These are phyloP conservation scores for Episyrphus balteatus DNA, from an alignment of 1,140 invertebrate species.

Conservation along the genomic window DNA sequence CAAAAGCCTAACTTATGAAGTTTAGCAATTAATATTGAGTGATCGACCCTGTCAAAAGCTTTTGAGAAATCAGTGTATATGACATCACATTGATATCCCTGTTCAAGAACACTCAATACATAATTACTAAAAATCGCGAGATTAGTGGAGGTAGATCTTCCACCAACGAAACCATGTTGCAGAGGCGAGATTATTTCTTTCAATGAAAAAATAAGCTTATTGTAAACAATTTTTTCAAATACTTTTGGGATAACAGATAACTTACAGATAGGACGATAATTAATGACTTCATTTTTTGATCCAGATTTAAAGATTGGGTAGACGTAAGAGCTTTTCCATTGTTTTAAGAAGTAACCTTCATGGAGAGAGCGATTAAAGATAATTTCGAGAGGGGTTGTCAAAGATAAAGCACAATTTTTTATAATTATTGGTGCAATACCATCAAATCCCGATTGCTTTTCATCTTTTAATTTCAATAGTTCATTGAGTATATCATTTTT, in stretches of 20 bases:
- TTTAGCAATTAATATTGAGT: no score
- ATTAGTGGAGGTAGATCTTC: conserved; percentile 16
- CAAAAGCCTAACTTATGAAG: no score
- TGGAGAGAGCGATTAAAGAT: not conserved
- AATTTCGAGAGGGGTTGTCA: not conserved
- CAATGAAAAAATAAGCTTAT: conserved; percentile 2
- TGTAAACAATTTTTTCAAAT: conserved; percentile 14
- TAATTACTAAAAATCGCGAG: conserved; percentile 13
- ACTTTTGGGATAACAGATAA: conserved; percentile 18
- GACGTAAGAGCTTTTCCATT: not conserved
- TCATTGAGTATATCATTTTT: not conserved
- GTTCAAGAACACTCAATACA: conserved; percentile 10
- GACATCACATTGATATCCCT: conserved; percentile 17
- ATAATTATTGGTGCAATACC: not conserved
- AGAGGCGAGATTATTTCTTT: not conserved
- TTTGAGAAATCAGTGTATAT: conserved; percentile 26
- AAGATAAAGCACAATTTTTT: not conserved
- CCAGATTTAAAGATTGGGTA: conserved; percentile 7
- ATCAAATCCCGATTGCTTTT: not conserved
- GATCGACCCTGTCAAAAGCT: conserved; percentile 25
- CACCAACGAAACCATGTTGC: conserved; percentile 19
- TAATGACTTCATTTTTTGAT: conserved; percentile 4
- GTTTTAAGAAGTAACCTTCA: not conserved
- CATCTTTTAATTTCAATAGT: not conserved
- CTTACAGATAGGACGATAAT: conserved; percentile 23